Evolutionary conservation across 2,888 invertebrate species (phyloP).

Genomic region (Sturmia bella): DNA sequence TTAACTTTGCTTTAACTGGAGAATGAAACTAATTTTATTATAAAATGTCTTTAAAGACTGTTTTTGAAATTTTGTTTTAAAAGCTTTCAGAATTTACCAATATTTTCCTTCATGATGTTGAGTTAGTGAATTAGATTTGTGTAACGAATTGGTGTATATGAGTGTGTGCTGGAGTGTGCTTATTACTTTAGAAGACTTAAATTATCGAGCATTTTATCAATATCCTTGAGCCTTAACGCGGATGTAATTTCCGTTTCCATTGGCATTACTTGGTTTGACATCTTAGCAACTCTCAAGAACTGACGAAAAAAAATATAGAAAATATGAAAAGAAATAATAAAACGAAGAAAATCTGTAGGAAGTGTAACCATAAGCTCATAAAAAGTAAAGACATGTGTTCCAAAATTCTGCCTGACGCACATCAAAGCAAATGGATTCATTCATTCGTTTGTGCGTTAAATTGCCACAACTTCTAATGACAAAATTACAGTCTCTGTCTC

Average conservation of each 20-base stretch:
- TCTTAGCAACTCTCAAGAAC: slow-evolving; percentile 11
- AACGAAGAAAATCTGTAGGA: slow-evolving; percentile 27
- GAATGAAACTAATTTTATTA: too few relatives aligned
- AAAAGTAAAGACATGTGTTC: slow-evolving; percentile 49
- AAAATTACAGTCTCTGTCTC: slow-evolving; percentile 51
- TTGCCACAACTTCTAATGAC: slow-evolving; percentile 56
- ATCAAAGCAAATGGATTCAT: slow-evolving; percentile 34
- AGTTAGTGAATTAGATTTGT: too few relatives aligned
- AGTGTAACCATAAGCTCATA: slow-evolving; percentile 54
- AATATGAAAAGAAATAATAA: too few relatives aligned
- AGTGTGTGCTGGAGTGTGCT: not conserved
- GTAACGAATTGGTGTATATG: not conserved
- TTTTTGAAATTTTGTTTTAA: too few relatives aligned
- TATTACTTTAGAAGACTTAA: not conserved
- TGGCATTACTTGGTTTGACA: slow-evolving; percentile 31
- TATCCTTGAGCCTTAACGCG: not conserved
- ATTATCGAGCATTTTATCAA: slow-evolving; percentile 11
- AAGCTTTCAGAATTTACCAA: too few relatives aligned
- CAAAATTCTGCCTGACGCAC: slow-evolving; percentile 21
- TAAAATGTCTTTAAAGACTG: too few relatives aligned
- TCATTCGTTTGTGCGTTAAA: slow-evolving; percentile 51
- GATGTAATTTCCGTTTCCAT: slow-evolving; percentile 2
- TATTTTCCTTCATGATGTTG: too few relatives aligned
- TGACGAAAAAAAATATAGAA: too few relatives aligned
- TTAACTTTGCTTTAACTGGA: too few relatives aligned